Percentiles rank a stretch among this genome's conserved stretches.
Conservation (phyloP, 2,797 vertebrate genomes). For the Trichosurus vulpecula region DNA sequence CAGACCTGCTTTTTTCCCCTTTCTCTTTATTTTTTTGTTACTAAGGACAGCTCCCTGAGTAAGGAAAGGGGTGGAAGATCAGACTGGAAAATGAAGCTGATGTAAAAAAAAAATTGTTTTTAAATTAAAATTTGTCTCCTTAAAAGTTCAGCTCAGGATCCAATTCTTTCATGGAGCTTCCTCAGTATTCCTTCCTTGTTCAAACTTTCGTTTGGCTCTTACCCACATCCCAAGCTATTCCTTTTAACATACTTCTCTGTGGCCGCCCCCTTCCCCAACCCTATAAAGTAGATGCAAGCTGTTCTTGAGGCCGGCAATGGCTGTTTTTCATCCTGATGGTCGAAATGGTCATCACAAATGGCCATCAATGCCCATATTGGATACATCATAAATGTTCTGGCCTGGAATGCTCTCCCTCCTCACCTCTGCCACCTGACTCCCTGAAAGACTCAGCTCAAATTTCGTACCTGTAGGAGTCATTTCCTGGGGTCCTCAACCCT, state of each 20-base stretch:
- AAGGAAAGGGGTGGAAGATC: not conserved
- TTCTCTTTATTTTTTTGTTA: not conserved
- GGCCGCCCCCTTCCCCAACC: not conserved
- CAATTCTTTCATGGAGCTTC: not conserved
- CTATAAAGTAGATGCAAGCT: too few species aligned
- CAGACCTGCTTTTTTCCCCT: not conserved
- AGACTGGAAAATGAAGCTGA: not conserved
- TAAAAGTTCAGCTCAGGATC: not conserved
- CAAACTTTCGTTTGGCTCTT: not conserved
- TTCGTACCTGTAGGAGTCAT: not conserved
- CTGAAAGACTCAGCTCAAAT: not conserved
- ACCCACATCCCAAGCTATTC: not conserved
- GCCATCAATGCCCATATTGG: too few species aligned
- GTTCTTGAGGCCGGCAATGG: not conserved
- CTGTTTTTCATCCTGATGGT: not conserved
- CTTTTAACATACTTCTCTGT: not conserved
- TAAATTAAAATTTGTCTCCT: not conserved
- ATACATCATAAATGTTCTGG: not conserved
- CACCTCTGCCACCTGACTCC: not conserved
- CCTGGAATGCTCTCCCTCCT: not conserved
- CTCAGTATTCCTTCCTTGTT: not conserved
- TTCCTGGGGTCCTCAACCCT: not conserved
- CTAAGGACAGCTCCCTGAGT: not conserved
- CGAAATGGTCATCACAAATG: too few species aligned
- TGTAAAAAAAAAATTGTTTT: not conserved